Base-by-base conservation (phyloP, 2,888 invertebrate genomes). In the Mimumesa dahlbomi region DNA sequence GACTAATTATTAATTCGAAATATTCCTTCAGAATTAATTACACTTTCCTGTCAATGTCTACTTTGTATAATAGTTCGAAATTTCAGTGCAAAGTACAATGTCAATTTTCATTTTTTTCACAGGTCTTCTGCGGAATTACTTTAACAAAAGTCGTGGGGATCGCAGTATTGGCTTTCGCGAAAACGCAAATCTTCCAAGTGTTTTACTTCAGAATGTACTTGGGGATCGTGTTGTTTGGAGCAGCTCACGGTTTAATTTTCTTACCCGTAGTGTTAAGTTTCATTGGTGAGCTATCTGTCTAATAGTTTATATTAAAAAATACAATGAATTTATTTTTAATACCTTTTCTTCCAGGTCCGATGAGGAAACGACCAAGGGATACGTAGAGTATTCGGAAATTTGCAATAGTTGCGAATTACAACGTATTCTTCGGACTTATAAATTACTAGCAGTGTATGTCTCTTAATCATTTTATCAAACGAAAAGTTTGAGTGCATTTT, bases 121-220 rank as follows among this genome's bases (percentile, higher is more conserved):
- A 97, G 91, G 96, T 98, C 1, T 92, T 98, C 14, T 96, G 97
- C 63, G 98, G 98, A 18, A 98, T 99, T 43, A 98, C 98, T 0
- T 90, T 98, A 19, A 98, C 98, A 0, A 98, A 99, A 89, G 95
- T 98, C 79, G 95, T 95, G 36, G 96, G 96, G 46, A 97, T 98
- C 64, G 89, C 95, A 14, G 95, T 98, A 6, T 90, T 99, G 72
- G 97, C 95, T 0, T 98, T 98, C 89, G 96, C 98, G 1, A 96
- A 97, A 84, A 97, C 98, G 0, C 94, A 96, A 90, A 93, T 97
- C 72, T 98, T 98, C 85, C 94, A 96, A 90, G 91, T 96, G 56
- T 98, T 96, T 88, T 99, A 98, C 91, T 98, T 98, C 89, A 93
- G 98, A 86, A 98, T 99, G 97, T 97, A 98, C 87, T 91, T 98